phyloP scores from a whole-genome alignment of 2,113 vertebrate species.

The Odontesthes bonariensis region DNA sequence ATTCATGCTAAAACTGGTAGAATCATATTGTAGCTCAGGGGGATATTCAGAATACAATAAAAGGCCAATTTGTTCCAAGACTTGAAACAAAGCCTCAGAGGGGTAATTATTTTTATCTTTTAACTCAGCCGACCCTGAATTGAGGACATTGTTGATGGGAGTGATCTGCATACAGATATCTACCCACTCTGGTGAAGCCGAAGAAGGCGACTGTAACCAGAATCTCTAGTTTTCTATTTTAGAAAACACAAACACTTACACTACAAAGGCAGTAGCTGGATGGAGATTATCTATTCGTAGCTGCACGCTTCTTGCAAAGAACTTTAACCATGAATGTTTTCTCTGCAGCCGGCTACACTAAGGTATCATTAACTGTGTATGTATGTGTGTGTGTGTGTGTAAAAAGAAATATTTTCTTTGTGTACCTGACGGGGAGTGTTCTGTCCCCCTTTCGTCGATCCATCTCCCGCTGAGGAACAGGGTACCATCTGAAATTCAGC shows the following conservation, averaged over 20 bases:
- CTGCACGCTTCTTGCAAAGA: conserved; percentile 1
- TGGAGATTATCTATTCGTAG: conserved; percentile 49
- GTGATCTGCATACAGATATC: conserved; percentile 53
- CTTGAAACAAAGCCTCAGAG: conserved; percentile 54
- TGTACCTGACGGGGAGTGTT: conserved; percentile 94
- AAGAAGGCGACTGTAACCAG: conserved; percentile 28
- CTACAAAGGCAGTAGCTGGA: conserved; percentile 21
- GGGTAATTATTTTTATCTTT: conserved; percentile 54
- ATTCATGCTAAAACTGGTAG: conserved; percentile 4
- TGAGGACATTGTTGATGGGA: conserved; percentile 38
- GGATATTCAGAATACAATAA: conserved; percentile 41
- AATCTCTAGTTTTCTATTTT: conserved; percentile 30
- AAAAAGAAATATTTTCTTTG: background rate
- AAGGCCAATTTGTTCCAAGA: conserved; percentile 54
- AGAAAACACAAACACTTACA: conserved; percentile 11
- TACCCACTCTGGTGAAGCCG: conserved; percentile 6
- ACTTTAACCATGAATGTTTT: conserved; percentile 5
- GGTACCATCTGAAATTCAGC: conserved; percentile 98
- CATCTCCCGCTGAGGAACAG: conserved; percentile 98
- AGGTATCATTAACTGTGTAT: background rate
- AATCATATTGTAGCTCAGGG: conserved; percentile 6
- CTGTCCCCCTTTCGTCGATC: conserved; percentile 96
- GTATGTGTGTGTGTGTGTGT: conserved; percentile 2
- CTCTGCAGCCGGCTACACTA: conserved; percentile 16
- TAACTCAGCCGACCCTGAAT: conserved; percentile 48